Evolutionary conservation across 2,888 invertebrate species (phyloP).

Genomic region (Callinectes sapidus): DNA sequence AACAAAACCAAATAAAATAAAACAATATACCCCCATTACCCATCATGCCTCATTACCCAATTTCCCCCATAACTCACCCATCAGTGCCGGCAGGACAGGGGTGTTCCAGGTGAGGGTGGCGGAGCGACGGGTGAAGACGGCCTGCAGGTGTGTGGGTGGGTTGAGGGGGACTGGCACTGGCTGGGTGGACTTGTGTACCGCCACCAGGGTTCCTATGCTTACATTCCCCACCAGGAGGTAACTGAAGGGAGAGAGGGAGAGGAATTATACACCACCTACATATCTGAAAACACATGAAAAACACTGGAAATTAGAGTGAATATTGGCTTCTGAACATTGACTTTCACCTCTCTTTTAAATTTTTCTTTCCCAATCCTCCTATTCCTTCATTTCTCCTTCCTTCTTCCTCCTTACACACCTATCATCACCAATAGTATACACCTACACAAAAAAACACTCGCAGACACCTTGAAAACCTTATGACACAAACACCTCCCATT

Average conservation of each 20-base stretch:
- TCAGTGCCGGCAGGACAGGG: conserved; percentile 78
- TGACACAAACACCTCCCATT: not conserved
- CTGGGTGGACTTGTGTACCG: conserved; percentile 84
- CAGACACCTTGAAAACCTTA: no score
- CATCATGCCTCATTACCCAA: not conserved
- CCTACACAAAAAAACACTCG: no score
- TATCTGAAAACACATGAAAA: no score
- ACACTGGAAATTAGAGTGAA: no score
- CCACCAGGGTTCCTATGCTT: conserved; percentile 71
- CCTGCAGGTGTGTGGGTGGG: conserved; percentile 87
- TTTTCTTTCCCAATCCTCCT: no score
- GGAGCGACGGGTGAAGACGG: conserved; percentile 66
- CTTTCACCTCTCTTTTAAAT: no score
- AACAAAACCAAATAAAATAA: no score
- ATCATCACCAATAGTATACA: no score
- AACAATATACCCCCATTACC: not conserved
- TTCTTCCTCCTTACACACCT: no score
- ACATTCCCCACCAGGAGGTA: conserved; percentile 57
- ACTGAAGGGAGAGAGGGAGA: conserved; percentile 35
- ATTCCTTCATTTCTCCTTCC: no score
- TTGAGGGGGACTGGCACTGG: conserved; percentile 87
- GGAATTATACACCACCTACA: no score
- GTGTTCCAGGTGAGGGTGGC: conserved; percentile 89
- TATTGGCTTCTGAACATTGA: no score
- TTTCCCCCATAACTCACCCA: conserved; percentile 73